Percentiles rank a stretch among this genome's conserved stretches.
phyloP scores from a whole-genome alignment of 2,888 invertebrate species.

The Chalcosyrphus nemorum region DNA sequence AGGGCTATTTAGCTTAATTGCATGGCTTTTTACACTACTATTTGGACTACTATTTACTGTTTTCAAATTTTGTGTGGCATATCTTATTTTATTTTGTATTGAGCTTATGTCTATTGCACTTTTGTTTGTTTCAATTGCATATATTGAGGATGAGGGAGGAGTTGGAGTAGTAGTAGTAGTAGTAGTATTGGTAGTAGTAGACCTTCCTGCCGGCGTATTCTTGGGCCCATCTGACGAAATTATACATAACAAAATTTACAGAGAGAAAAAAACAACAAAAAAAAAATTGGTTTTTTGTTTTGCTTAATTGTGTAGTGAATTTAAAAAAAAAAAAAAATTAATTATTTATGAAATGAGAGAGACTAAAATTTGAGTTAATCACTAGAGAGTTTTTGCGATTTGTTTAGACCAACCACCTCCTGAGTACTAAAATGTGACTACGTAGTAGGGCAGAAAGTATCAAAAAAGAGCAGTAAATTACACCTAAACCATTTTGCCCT shows the following conservation, averaged over 20 bases:
- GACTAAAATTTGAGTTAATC: constrained; percentile 49
- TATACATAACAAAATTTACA: constrained; percentile 75
- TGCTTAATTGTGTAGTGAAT: constrained; percentile 74
- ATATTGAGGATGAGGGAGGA: constrained; percentile 72
- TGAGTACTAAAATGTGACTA: constrained; percentile 38
- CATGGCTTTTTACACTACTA: constrained; percentile 46
- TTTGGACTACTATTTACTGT: constrained; percentile 47
- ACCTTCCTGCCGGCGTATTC: constrained; percentile 87
- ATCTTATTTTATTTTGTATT: constrained; percentile 55
- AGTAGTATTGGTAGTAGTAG: no score
- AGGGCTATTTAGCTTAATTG: constrained; percentile 72
- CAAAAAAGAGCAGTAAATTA: neutral
- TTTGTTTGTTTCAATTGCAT: constrained; percentile 72
- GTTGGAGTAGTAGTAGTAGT: constrained; percentile 75
- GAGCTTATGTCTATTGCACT: constrained; percentile 73
- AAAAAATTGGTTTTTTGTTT: constrained; percentile 74
- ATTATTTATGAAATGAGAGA: constrained; percentile 65
- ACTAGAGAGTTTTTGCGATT: constrained; percentile 28
- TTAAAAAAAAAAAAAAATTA: constrained; percentile 34
- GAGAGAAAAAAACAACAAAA: constrained; percentile 50
- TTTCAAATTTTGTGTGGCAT: constrained; percentile 49
- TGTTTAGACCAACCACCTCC: constrained; percentile 61
- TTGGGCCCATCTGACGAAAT: constrained; percentile 80
- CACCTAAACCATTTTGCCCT: constrained; percentile 29
- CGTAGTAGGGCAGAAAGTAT: neutral